phyloP scores from a whole-genome alignment of 2,113 vertebrate species.

The Indicator maculatus region DNA sequence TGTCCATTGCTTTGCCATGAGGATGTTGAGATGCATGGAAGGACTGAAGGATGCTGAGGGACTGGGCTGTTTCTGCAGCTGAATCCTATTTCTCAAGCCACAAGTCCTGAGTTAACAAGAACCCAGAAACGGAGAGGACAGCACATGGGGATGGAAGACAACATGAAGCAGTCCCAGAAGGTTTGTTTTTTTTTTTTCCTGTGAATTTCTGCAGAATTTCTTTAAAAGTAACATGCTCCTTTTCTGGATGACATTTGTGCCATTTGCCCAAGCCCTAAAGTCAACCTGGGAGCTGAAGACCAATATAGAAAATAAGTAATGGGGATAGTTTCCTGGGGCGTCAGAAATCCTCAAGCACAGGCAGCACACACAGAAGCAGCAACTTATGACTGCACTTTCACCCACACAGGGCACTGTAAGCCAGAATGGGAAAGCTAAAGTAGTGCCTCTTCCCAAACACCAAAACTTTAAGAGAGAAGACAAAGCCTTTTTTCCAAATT shows the following conservation, averaged over 20 bases:
- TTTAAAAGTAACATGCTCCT: background rate
- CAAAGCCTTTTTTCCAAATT: background rate
- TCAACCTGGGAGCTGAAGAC: background rate
- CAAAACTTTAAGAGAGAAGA: background rate
- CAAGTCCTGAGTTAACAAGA: background rate
- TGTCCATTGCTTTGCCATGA: accelerated
- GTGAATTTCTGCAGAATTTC: background rate
- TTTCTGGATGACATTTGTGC: background rate
- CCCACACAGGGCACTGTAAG: background rate
- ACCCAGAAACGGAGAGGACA: background rate
- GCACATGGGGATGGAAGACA: background rate
- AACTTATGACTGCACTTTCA: accelerated
- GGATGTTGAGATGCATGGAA: accelerated
- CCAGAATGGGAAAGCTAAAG: background rate
- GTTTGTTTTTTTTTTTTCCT: too few species aligned
- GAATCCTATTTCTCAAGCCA: background rate
- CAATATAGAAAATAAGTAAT: background rate
- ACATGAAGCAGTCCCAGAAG: background rate
- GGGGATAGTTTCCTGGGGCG: background rate
- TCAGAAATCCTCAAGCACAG: accelerated
- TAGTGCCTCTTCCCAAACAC: background rate
- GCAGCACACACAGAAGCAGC: background rate
- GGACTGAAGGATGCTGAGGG: background rate
- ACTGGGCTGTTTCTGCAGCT: background rate
- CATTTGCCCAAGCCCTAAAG: background rate